Evolutionary conservation across 2,888 invertebrate species (phyloP).

Genomic region (Ametastegia equiseti): DNA sequence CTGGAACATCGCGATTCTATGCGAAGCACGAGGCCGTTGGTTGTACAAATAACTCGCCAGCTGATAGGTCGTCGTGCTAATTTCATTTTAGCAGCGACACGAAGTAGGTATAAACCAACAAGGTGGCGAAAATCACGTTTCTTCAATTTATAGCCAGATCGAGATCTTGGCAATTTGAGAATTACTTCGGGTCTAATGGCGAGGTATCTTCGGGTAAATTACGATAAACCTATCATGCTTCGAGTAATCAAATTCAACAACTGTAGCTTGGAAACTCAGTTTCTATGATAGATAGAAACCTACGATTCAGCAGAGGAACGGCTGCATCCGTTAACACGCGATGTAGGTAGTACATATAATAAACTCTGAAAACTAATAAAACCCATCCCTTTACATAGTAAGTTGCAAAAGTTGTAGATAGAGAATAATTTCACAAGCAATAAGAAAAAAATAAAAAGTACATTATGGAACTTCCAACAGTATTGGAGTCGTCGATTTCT

Average conservation of each 20-base stretch:
- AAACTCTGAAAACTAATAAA: neutral
- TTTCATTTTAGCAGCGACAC: constrained; percentile 25
- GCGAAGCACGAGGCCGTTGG: constrained; percentile 44
- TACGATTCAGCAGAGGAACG: neutral
- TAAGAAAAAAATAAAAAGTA: neutral
- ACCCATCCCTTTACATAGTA: neutral
- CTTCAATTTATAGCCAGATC: neutral
- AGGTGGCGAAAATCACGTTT: neutral
- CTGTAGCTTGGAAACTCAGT: neutral
- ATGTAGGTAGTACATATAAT: too few relatives aligned
- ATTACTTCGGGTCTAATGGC: neutral
- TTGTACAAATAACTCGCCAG: constrained; percentile 30
- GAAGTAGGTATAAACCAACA: constrained; percentile 10
- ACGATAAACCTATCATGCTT: neutral
- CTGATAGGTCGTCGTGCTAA: constrained; percentile 35
- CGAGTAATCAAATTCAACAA: neutral
- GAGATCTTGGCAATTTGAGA: neutral
- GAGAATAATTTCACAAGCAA: neutral
- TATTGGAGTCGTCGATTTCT: neutral
- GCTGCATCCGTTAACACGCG: neutral
- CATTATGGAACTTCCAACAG: neutral
- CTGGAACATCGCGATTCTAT: constrained; percentile 44
- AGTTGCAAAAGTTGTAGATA: constrained; percentile 11
- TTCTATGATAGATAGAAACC: neutral
- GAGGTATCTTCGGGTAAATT: neutral